Base-by-base conservation (phyloP, 2,888 invertebrate genomes). In the Dimorphilus gyrociliatus region DNA sequence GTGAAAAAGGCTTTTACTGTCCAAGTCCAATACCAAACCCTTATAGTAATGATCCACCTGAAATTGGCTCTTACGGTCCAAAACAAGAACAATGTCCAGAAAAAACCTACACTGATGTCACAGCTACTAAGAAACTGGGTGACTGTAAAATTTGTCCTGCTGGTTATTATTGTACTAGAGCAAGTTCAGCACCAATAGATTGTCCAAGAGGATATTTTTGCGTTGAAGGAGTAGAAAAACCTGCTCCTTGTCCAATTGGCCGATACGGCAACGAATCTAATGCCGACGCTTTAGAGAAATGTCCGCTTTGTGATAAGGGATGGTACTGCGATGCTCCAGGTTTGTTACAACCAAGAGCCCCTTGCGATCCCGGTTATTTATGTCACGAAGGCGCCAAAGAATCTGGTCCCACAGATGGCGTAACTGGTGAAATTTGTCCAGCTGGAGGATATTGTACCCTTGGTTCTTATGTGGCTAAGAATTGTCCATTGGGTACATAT, bases 401-500 rank as follows among this genome's bases (percentile, higher is more conserved):
- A 4, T 53, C 54, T 2, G 47, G 44, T 1, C 57, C 57, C 5
- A 46, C 39, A 16, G 53, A 57, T 38, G 50, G 50, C 16, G 33
- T 37, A 13, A 54, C 53, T 1, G 57, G 57, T 30, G 48, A 45
- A 16, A 34, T 51, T 2, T 57, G 57, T 39, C 46, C 51, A 3
- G 47, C 48, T 8, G 57, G 57, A 23, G 54, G 54, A n/a, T 55
- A 48, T 36, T 55, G 57, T 40, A 35, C 44, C 1, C 33, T 39
- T 21, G 53, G 55, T 8, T 51, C 54, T 0, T 53, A 34, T 30
- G 47, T 40, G 5, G 51, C 53, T 3, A 40, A 36, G 6, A 50
- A 51, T 1, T 57, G 57, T 36, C 56, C 56, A 2, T 30, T 42
- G 23, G 57, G 57, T n/a, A 57, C 57, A 4, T 57, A 57, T 43